A percentile compares a stretch with the other conserved stretches of the same genome.
Conservation (phyloP, 2,888 invertebrate genomes). For the Noctua janthina region DNA sequence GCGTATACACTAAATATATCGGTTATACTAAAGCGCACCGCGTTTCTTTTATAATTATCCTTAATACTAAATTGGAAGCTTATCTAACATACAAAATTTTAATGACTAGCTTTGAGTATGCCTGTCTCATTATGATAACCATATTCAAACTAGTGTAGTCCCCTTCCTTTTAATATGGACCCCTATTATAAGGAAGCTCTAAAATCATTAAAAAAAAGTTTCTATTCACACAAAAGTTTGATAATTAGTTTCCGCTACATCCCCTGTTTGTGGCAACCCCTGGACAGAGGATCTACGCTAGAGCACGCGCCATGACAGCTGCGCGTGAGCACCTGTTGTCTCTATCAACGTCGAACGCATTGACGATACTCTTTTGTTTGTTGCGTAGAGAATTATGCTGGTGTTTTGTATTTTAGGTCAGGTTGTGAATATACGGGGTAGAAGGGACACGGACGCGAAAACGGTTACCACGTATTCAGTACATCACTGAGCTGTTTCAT, state of each 20-base stretch:
- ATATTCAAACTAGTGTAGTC: neutral
- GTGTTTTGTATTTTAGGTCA: neutral
- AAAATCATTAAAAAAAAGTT: constrained; percentile 4
- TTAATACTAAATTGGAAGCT: too few species aligned
- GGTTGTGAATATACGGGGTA: neutral
- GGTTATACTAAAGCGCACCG: too few species aligned
- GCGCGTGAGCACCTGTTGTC: constrained; percentile 72
- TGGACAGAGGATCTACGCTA: constrained; percentile 72
- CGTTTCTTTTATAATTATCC: neutral
- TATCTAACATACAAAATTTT: neutral
- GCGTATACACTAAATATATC: too few species aligned
- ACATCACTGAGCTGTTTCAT: too few species aligned
- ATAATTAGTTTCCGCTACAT: constrained; percentile 66
- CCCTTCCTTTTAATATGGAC: neutral
- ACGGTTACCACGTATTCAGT: too few species aligned
- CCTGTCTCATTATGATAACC: constrained; percentile 15
- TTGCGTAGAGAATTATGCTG: constrained; percentile 3
- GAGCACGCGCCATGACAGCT: constrained; percentile 77
- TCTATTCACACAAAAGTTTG: constrained; percentile 22
- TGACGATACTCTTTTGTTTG: constrained; percentile 26
- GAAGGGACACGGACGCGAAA: too few species aligned
- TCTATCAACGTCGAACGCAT: constrained; percentile 22
- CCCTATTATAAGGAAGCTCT: too few species aligned
- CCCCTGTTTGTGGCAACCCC: constrained; percentile 61
- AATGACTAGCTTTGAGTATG: neutral